Evolutionary conservation across 2,797 vertebrate species (phyloP).

Genomic region (Melanotaenia boesemani): DNA sequence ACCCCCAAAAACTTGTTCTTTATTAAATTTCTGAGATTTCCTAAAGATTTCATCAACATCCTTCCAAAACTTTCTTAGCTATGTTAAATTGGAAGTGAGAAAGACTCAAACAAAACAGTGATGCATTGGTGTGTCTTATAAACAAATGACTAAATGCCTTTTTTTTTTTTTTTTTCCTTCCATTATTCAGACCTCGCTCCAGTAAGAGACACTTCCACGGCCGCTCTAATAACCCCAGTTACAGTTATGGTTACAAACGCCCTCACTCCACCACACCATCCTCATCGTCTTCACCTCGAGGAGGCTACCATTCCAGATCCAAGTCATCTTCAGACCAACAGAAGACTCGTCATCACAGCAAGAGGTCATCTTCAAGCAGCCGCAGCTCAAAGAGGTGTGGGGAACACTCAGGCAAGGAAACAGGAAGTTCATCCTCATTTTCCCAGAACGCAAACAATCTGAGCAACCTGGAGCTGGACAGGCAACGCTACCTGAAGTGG

Average conservation of each 20-base stretch:
- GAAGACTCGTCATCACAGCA: constrained; percentile 78
- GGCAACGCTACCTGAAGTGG: constrained; percentile 91
- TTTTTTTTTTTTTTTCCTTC: background rate
- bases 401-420: constrained; percentile 39
- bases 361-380: constrained; percentile 78
- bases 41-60: too few species aligned
- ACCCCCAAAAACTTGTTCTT: too few species aligned
- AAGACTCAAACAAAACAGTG: background rate
- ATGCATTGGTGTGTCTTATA: background rate
- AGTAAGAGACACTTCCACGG: constrained; percentile 82
- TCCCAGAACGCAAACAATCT: constrained; percentile 28
- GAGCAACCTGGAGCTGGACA: constrained; percentile 78
- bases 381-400: constrained; percentile 33
- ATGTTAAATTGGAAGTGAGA: background rate
- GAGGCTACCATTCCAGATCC: constrained; percentile 84
- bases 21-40: too few species aligned
- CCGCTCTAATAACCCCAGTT: constrained; percentile 85
- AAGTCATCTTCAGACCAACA: constrained; percentile 84
- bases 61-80: too few species aligned
- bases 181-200: constrained; percentile 71
- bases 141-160: background rate
- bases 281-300: constrained; percentile 78
- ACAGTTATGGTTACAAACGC: constrained; percentile 90
- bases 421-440: background rate
- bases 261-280: constrained; percentile 90